Evolutionary conservation across 2,888 invertebrate genomes (phyloP).

Genomic region (Lamellibrachia columna): DNA sequence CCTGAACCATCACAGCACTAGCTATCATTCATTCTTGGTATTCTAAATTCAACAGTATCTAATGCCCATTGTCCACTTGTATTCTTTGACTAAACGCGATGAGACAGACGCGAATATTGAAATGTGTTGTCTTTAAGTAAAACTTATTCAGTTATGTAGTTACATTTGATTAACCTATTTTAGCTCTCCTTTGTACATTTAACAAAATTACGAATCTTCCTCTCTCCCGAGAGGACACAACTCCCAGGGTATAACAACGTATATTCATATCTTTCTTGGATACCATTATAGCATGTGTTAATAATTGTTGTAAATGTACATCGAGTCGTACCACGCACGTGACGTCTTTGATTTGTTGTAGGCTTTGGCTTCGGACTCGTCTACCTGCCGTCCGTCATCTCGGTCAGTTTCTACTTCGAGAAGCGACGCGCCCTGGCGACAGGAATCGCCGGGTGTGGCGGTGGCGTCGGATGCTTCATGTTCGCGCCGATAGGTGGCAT

Average conservation of each 20-base stretch:
- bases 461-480: slow-evolving; percentile 92
- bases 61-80: too few relatives aligned
- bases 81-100: too few relatives aligned
- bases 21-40: too few relatives aligned
- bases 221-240: too few relatives aligned
- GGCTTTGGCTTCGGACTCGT: slow-evolving; percentile 94
- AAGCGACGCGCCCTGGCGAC: slow-evolving; percentile 94
- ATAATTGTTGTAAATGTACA: background rate
- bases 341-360: slow-evolving; percentile 62
- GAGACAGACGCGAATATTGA: too few relatives aligned
- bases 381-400: slow-evolving; percentile 94
- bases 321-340: background rate
- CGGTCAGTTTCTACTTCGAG: slow-evolving; percentile 97
- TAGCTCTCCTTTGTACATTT: too few relatives aligned
- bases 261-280: background rate
- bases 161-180: too few relatives aligned
- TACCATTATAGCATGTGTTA: background rate
- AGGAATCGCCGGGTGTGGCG: slow-evolving; percentile 94
- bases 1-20: too few relatives aligned
- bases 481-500: slow-evolving; percentile 79
- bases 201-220: too few relatives aligned
- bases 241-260: background rate
- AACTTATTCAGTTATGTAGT: too few relatives aligned
- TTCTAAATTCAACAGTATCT: too few relatives aligned
- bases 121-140: too few relatives aligned